Evolutionary conservation across 2,797 vertebrate species (phyloP).

Genomic region (Paramormyrops hopkinsi): DNA sequence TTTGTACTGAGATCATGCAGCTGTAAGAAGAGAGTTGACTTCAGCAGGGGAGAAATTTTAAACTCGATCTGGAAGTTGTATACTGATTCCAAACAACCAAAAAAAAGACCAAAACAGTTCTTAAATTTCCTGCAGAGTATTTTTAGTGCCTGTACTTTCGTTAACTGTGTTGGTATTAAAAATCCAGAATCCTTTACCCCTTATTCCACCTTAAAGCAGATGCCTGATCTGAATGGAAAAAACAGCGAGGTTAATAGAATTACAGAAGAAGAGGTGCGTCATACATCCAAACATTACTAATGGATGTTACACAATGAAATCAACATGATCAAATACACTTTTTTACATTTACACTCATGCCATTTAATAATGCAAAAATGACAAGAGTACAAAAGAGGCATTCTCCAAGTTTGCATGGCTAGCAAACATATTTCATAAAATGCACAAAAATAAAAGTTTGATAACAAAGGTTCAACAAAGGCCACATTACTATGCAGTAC

Average conservation of each 20-base stretch:
- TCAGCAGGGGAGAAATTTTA: neutral
- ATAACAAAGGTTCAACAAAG: neutral
- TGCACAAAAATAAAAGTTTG: neutral
- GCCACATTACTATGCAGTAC: neutral
- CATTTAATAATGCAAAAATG: neutral
- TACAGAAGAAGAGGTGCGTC: neutral
- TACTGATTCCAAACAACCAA: neutral
- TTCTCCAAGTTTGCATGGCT: neutral
- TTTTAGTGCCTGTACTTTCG: neutral
- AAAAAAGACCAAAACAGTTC: neutral
- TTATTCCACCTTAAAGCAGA: neutral
- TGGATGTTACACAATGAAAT: neutral
- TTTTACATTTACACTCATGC: neutral
- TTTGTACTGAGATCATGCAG: slow-evolving; percentile 3
- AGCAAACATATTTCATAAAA: neutral
- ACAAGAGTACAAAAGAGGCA: neutral
- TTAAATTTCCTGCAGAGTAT: neutral
- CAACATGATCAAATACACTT: neutral
- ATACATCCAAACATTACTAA: neutral
- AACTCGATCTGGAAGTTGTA: neutral
- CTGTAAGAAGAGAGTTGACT: neutral
- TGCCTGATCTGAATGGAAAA: neutral
- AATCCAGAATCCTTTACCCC: neutral
- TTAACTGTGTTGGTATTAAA: neutral
- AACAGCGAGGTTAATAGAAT: neutral